Evolutionary conservation across 2,888 invertebrate genomes (phyloP), one percentile per base, ranked within the genome.

Genomic region (Campoletis raptor): DNA sequence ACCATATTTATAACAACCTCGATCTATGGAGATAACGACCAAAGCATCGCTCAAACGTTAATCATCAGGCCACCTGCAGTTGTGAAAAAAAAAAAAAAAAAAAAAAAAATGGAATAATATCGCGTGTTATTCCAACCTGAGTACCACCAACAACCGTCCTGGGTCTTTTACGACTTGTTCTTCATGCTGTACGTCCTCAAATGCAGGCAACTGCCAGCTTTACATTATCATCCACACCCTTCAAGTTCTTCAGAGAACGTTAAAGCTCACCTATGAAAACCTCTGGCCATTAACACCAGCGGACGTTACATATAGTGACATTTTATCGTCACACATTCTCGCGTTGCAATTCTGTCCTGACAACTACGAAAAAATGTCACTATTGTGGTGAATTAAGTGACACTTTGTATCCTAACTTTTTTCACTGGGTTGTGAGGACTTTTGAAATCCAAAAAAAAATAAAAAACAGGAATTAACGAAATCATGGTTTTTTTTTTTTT

Each of bases 11-110:
- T 61, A 52, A 90, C 92, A 92, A 91, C 87, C 90, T 89, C 89
- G 91, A 92, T 93, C 92, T 89, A 85, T 81, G 30, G 87, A 87
- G 92, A 92, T 92, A 92, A 90, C 89, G 87, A 88, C 85, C 88
- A 88, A 52, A 42, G 72, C 82, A 66, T 83, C 61, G 87, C 87
- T 87, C 86, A 91, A 91, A 92, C 91, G 91, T 92, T 92, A 90
- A 93, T 92, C 93, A 91, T 89, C 85, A 87, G 85, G 87, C 87
- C 91, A 90, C 88, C 89, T 90, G 91, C 89, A 64, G 74, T 21
- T 37, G 66, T 10, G 48, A 73, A 73, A 81, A 52, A 81, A 18
- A 30, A 30, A 30, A 30, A 30, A 30, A 30, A 30, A 30, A 1
- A 30, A 30, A 30, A 30, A 30, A 30, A 30, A 1, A 30, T 2